Evolutionary conservation across 1,140 invertebrate genomes (phyloP).

Genomic region (Asobara japonica): DNA sequence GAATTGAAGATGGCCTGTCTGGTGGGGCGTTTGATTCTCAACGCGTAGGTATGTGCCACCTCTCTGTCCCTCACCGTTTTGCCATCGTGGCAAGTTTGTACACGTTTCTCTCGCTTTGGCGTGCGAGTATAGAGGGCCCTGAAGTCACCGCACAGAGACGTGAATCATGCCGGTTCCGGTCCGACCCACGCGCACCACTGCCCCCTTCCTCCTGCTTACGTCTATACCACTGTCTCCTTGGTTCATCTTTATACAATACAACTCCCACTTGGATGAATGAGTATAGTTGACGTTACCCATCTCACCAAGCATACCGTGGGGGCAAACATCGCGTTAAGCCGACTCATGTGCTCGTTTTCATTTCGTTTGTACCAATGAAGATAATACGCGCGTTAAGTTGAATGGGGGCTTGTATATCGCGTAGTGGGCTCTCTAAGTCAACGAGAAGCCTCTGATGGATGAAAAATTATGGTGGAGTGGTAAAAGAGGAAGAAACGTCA

Average conservation of each 20-base stretch:
- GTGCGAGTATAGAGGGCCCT: slow-evolving; percentile 4
- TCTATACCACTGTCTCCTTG: background rate
- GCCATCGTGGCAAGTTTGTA: background rate
- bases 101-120: background rate
- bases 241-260: background rate
- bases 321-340: slow-evolving; percentile 25
- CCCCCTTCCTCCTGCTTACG: slow-evolving; percentile 36
- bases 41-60: slow-evolving; percentile 13
- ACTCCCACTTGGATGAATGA: background rate
- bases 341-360: slow-evolving; percentile 33
- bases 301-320: background rate
- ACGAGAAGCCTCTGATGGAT: background rate
- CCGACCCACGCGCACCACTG: slow-evolving; percentile 58
- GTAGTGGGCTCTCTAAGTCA: background rate
- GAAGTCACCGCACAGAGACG: slow-evolving; percentile 42
- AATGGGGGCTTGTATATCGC: too few species aligned
- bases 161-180: slow-evolving; percentile 65
- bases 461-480: background rate
- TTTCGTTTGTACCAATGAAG: slow-evolving; percentile 33
- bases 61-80: slow-evolving; percentile 9
- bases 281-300: background rate
- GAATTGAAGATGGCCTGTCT: slow-evolving; percentile 7
- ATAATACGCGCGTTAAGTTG: slow-evolving; percentile 29
- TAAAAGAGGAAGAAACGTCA: background rate
- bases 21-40: slow-evolving; percentile 17